Percentiles rank a stretch among this genome's conserved stretches.
These are phyloP conservation scores for Arnoldichthys spilopterus DNA, from an alignment of 2,797 vertebrate species.

Conservation along the genomic window DNA sequence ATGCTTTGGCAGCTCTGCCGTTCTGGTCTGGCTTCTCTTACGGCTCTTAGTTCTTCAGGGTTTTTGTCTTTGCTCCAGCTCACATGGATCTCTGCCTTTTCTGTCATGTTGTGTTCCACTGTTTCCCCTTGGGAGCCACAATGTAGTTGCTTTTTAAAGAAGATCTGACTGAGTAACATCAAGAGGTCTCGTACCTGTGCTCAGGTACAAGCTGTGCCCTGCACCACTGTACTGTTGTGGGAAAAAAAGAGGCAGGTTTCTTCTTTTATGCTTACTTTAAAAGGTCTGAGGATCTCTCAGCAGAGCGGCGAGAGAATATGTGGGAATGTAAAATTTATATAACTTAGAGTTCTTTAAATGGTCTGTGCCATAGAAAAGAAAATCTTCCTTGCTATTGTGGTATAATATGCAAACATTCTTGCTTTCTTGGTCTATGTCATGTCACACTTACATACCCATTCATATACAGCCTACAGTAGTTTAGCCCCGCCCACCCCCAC, in stretches of 20 bases:
- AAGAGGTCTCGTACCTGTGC: neutral
- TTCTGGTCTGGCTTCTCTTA: conserved; percentile 17
- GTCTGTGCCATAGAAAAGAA: too few relatives aligned
- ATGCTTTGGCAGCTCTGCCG: conserved; percentile 19
- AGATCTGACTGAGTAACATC: neutral
- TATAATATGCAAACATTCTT: too few relatives aligned
- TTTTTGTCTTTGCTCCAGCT: conserved; percentile 24
- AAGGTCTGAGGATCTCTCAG: neutral
- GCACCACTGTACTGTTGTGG: neutral
- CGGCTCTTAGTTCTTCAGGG: neutral
- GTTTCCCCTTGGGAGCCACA: conserved; percentile 14
- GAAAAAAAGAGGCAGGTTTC: neutral
- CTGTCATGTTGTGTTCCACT: neutral
- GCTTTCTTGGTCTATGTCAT: too few relatives aligned
- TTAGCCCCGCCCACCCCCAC: too few relatives aligned
- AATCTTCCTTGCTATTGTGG: too few relatives aligned
- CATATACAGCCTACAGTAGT: too few relatives aligned
- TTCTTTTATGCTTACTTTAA: neutral
- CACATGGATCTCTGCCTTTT: neutral
- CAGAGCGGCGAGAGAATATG: neutral
- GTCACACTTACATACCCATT: too few relatives aligned
- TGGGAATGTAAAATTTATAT: neutral
- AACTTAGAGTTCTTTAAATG: neutral
- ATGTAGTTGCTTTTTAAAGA: neutral
- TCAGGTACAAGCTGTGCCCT: neutral